phyloP scores from a whole-genome alignment of 2,797 vertebrate species.

The Sebastes taczanowskii region DNA sequence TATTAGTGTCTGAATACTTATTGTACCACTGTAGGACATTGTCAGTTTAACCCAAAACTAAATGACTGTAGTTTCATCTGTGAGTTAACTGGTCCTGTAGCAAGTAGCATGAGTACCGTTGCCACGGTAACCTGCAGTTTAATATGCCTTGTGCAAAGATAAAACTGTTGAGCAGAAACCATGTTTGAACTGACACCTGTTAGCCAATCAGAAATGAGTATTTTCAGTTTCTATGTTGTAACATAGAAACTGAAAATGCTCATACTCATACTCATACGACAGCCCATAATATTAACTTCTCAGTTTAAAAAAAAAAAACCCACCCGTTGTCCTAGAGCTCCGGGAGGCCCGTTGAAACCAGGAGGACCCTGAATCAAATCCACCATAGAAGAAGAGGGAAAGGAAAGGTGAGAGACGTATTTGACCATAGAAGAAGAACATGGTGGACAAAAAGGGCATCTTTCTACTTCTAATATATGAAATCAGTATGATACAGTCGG shows the following conservation, averaged over 20 bases:
- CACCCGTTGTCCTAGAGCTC: slow-evolving; percentile 82
- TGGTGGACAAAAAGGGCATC: not conserved
- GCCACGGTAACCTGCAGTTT: not conserved
- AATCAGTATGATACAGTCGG: not conserved
- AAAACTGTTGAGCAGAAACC: not conserved
- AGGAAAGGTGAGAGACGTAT: not conserved
- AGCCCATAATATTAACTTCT: not conserved
- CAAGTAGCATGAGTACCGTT: not conserved
- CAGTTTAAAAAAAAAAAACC: not conserved
- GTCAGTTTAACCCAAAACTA: not conserved
- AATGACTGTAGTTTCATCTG: not conserved
- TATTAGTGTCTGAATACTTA: not conserved
- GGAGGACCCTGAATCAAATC: slow-evolving; percentile 82
- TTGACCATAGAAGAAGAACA: not conserved
- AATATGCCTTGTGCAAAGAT: not conserved
- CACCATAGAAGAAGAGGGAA: slow-evolving; percentile 22
- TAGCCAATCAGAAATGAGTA: not conserved
- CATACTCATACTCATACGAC: no score
- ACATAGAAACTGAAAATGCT: no score
- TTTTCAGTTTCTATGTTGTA: not conserved
- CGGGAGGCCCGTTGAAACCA: slow-evolving; percentile 86
- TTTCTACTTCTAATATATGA: not conserved
- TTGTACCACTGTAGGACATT: not conserved
- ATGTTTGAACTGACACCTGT: not conserved
- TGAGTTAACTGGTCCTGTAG: not conserved